phyloP scores from a whole-genome alignment of 2,888 invertebrate genomes.

The Griposia aprilina region DNA sequence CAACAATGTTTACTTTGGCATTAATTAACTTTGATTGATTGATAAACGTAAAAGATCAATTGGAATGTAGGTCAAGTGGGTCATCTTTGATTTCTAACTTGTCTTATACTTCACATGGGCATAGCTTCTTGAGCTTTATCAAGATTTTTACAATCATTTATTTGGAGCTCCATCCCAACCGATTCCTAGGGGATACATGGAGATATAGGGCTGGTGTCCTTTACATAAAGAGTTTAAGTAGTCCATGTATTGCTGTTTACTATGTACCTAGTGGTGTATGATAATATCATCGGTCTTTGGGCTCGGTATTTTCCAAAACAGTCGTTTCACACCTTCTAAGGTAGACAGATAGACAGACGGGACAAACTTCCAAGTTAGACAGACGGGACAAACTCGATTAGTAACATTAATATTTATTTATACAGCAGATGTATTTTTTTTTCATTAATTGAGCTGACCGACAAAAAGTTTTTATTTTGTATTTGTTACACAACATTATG shows the following conservation, averaged over 20 bases:
- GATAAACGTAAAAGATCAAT: slow-evolving; percentile 12
- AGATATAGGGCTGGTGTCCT: not conserved
- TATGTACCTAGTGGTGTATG: not conserved
- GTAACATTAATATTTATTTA: not conserved
- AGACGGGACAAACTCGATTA: not conserved
- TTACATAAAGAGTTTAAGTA: too few species aligned
- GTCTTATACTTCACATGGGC: not conserved
- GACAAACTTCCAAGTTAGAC: too few species aligned
- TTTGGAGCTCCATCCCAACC: not conserved
- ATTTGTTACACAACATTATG: slow-evolving; percentile 27
- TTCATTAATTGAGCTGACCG: not conserved
- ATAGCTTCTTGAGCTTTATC: not conserved
- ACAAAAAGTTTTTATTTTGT: slow-evolving; percentile 12
- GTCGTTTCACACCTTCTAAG: slow-evolving; percentile 10
- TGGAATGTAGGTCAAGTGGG: not conserved
- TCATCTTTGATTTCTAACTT: not conserved
- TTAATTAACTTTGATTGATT: slow-evolving; percentile 30
- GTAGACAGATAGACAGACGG: not conserved
- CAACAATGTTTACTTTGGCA: slow-evolving; percentile 16
- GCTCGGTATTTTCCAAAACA: not conserved
- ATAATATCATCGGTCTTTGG: not conserved
- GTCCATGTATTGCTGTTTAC: too few species aligned
- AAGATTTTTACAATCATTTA: not conserved
- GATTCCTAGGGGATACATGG: not conserved
- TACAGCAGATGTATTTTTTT: not conserved